Evolutionary conservation across 2,113 vertebrate species (phyloP).

Genomic region (Ailurus styani): DNA sequence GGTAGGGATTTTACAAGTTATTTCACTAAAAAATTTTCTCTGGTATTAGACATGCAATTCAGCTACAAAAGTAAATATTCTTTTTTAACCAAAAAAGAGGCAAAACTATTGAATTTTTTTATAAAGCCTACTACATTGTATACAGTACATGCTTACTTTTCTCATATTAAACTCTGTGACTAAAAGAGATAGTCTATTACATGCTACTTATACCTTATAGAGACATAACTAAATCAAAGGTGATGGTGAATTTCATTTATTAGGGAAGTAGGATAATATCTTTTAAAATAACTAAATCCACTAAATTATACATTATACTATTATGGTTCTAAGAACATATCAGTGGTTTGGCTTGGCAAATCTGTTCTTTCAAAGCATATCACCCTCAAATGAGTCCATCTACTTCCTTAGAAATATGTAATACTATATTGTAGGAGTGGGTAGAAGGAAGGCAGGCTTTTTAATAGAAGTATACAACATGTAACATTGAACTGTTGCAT

Average conservation of each 20-base stretch:
- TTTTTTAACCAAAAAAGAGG: not conserved
- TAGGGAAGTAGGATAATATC: slow-evolving; percentile 8
- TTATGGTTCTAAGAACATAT: not conserved
- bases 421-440: not conserved
- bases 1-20: slow-evolving; percentile 31
- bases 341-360: not conserved
- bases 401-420: slow-evolving; percentile 27
- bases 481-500: not conserved
- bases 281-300: slow-evolving; percentile 31
- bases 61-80: not conserved
- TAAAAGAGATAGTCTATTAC: not conserved
- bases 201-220: not conserved
- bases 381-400: not conserved
- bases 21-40: not conserved
- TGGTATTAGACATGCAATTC: not conserved
- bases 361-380: slow-evolving; percentile 31
- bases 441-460: not conserved
- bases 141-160: slow-evolving; percentile 14
- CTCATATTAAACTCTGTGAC: not conserved
- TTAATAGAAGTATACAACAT: not conserved
- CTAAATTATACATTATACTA: slow-evolving; percentile 2
- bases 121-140: not conserved
- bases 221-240: slow-evolving; percentile 44
- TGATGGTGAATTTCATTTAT: slow-evolving; percentile 53
- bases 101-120: not conserved